These are phyloP conservation scores for Rhea pennata DNA, from an alignment of 2,113 vertebrate genomes.

Conservation along the genomic window DNA sequence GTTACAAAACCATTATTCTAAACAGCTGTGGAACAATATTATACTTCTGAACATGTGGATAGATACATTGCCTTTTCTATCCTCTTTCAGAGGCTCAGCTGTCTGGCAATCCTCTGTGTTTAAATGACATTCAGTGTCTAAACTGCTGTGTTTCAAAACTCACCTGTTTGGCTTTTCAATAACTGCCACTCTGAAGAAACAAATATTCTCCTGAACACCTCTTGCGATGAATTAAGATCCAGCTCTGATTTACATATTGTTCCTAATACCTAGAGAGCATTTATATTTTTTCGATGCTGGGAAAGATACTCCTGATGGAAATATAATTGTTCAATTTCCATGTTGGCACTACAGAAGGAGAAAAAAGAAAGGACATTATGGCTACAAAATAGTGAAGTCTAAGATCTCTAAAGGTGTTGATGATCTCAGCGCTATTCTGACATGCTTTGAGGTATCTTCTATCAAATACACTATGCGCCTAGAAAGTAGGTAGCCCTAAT, in stretches of 20 bases:
- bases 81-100: background rate
- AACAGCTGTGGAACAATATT: background rate
- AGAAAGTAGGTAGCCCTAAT: background rate
- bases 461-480: background rate
- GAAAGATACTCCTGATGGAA: background rate
- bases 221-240: background rate
- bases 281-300: background rate
- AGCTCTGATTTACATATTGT: background rate
- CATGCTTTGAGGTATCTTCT: background rate
- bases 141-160: background rate
- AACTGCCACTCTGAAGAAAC: background rate
- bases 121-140: background rate
- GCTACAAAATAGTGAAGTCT: background rate
- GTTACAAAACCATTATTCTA: background rate
- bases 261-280: background rate
- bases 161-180: background rate
- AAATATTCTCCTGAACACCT: background rate
- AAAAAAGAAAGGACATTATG: background rate
- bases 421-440: background rate
- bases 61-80: background rate
- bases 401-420: background rate
- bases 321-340: background rate
- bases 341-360: background rate
- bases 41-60: background rate
- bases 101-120: background rate